Evolutionary conservation across 2,888 invertebrate genomes (phyloP).

Genomic region (Lydus trimaculatus): DNA sequence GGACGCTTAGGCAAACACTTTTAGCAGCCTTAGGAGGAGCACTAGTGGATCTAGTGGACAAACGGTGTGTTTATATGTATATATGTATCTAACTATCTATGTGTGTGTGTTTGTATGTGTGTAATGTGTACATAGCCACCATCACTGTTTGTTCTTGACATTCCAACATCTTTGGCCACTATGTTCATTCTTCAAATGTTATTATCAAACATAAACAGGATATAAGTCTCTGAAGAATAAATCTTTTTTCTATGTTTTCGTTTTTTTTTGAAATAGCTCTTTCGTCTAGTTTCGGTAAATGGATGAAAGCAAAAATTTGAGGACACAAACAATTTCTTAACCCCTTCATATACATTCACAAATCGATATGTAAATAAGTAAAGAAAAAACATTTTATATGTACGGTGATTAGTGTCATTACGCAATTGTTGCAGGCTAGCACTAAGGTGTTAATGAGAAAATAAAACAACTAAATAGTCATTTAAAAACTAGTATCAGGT

Average conservation of each 20-base stretch:
- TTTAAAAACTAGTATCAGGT: neutral
- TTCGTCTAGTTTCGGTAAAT: neutral
- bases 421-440: slow-evolving; percentile 1
- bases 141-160: slow-evolving; percentile 50
- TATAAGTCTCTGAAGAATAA: neutral
- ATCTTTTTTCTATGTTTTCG: too few species aligned
- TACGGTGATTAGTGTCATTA: neutral
- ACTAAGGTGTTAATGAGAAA: neutral
- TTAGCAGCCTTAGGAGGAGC: slow-evolving; percentile 56
- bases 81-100: neutral
- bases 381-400: neutral
- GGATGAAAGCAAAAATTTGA: neutral
- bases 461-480: neutral
- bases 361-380: neutral
- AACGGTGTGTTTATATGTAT: slow-evolving; percentile 36
- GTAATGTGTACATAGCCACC: slow-evolving; percentile 50
- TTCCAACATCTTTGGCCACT: slow-evolving; percentile 47
- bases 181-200: slow-evolving; percentile 33
- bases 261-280: neutral
- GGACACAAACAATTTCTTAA: neutral
- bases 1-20: slow-evolving; percentile 58
- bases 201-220: slow-evolving; percentile 27
- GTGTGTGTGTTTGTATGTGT: neutral
- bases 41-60: slow-evolving; percentile 49
- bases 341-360: too few species aligned